Base-by-base conservation (phyloP, 2,113 vertebrate species). In the Stercorarius parasiticus region DNA sequence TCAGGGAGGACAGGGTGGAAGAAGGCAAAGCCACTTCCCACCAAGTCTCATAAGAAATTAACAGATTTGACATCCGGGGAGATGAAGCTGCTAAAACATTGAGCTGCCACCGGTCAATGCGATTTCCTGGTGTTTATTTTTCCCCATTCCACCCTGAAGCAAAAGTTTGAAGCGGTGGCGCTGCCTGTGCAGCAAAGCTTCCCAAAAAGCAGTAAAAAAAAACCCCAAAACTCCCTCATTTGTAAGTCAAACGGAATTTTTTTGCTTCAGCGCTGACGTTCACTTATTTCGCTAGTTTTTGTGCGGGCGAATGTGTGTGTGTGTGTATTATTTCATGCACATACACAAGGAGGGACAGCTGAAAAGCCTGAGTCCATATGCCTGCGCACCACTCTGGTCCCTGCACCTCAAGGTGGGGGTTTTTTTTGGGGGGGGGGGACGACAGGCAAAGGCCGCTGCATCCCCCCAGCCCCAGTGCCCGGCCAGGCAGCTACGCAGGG, bases 261-360 rank as follows among this genome's bases (percentile, higher is more conserved):
- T 42, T 77, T 72, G 14, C 53, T 64, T 61, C 29, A 19, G 10
- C 12, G 23, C n/a, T 49, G 18, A 74, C 8, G 0, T 17, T 77
- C n/a, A 22, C 26, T 15, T 84, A 6, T 70, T 66, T 65, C 52
- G 19, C 38, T 88, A 16, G 1, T 18, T 88, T 86, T 65, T 61
- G 17, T 14, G 5, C 2, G 23, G 18, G 4, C 3, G 0, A 20
- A 15, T 6, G 5, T 6, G 6, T 53, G 8, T 77, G 42, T 47
- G 47, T 47, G 45, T 47, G 45, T 53, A 6, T 77, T 55, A 7
- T 21, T 56, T 30, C 32, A 14, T 20, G 3, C 21, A 42, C 4
- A 3, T 26, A 49, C 8, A 4, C 32, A 6, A 6, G 30, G 30
- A 38, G 58, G 27, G 26, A 61, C 38, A 30, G 45, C 10, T 66